A percentile compares a stretch with the other conserved stretches of the same genome.
Conservation (phyloP, 2,797 vertebrate genomes). For the Kryptopterus vitreolus region DNA sequence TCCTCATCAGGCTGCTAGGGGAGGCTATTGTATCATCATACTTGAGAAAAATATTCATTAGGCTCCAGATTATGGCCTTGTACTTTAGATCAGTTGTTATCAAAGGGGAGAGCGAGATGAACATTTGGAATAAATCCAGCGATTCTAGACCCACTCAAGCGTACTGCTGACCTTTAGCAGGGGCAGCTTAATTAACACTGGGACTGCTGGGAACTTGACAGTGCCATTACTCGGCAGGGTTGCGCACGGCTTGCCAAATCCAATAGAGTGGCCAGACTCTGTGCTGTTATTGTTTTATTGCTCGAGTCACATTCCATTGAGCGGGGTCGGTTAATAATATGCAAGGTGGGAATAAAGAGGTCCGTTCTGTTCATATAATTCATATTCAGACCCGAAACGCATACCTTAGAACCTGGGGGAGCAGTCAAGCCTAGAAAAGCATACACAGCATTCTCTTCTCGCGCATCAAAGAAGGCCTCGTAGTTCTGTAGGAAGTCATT, state of each 20-base stretch:
- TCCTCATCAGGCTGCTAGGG: conserved; percentile 57
- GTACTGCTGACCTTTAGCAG: conserved; percentile 33
- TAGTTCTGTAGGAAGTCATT: conserved; percentile 79
- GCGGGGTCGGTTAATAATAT: neutral
- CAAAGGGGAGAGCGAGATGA: conserved; percentile 35
- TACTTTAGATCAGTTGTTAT: neutral
- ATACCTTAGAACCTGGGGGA: conserved; percentile 95
- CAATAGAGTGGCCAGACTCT: conserved; percentile 12
- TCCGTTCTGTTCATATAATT: neutral
- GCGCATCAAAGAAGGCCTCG: conserved; percentile 91
- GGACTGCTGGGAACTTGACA: conserved; percentile 32
- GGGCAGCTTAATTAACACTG: conserved; percentile 48
- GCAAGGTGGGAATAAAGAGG: conserved; percentile 26
- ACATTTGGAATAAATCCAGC: neutral
- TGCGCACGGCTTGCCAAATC: conserved; percentile 16
- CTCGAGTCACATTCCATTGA: conserved; percentile 26
- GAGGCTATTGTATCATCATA: conserved; percentile 53
- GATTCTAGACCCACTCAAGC: conserved; percentile 34
- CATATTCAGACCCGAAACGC: conserved; percentile 35
- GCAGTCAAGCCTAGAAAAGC: conserved; percentile 92
- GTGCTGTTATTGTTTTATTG: conserved; percentile 25
- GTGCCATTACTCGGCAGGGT: conserved; percentile 31
- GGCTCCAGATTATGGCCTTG: neutral
- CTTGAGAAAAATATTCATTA: conserved; percentile 3
- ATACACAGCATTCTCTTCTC: conserved; percentile 93